phyloP scores from a whole-genome alignment of 2,888 invertebrate species.

The Oligia latruncula region DNA sequence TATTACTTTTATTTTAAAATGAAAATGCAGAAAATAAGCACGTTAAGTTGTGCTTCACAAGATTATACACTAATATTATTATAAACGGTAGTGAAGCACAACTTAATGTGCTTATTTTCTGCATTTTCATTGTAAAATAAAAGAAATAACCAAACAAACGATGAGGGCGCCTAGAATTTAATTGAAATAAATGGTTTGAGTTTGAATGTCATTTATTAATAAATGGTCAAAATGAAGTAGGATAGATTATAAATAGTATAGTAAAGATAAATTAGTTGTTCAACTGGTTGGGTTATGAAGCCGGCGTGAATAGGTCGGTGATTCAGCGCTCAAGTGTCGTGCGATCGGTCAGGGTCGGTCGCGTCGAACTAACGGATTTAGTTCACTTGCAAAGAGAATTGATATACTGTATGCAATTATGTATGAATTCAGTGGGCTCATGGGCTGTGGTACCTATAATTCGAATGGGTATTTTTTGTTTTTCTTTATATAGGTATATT shows the following conservation, averaged over 20 bases:
- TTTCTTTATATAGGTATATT: not conserved
- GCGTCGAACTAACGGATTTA: slow-evolving; percentile 12
- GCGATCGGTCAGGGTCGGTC: slow-evolving; percentile 44
- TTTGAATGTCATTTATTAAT: not conserved
- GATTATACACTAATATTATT: no score
- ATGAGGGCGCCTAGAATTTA: no score
- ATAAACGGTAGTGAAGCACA: no score
- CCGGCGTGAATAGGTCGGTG: slow-evolving; percentile 28
- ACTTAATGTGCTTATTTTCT: no score
- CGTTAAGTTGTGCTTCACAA: no score
- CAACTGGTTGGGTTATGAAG: slow-evolving; percentile 26
- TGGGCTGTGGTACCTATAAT: not conserved
- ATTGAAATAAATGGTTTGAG: no score
- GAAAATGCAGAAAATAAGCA: no score
- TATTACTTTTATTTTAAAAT: no score
- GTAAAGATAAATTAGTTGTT: slow-evolving; percentile 1
- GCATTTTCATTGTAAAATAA: no score
- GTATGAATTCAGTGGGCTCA: not conserved
- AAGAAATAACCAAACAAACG: no score
- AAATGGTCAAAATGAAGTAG: slow-evolving; percentile 6
- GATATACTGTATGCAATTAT: slow-evolving; percentile 1
- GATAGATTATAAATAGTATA: not conserved
- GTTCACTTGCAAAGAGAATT: slow-evolving; percentile 14
- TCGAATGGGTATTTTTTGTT: not conserved
- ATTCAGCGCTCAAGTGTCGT: slow-evolving; percentile 39